Evolutionary conservation across 2,888 invertebrate genomes (phyloP).

Genomic region (Amaurobius ferox): DNA sequence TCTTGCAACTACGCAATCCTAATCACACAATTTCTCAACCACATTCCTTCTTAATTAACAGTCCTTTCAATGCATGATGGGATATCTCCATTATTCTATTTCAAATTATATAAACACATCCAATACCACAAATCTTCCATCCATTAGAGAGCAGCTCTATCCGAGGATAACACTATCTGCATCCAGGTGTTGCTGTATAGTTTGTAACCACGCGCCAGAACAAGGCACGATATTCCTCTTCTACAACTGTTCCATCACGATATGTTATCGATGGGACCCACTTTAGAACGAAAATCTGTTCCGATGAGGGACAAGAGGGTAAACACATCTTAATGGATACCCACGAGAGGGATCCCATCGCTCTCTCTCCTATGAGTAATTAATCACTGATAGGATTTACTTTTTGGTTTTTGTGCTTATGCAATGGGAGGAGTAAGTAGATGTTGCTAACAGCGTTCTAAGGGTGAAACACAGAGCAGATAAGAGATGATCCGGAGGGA

Average conservation of each 20-base stretch:
- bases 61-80: too few relatives aligned
- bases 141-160: neutral
- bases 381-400: slow-evolving; percentile 5
- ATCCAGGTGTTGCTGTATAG: neutral
- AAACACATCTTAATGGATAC: slow-evolving; percentile 55
- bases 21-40: too few relatives aligned
- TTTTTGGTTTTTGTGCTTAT: neutral
- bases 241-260: neutral
- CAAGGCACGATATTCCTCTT: neutral
- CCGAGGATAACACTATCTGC: neutral
- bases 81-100: too few relatives aligned
- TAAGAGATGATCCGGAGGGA: neutral
- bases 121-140: too few relatives aligned
- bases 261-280: neutral
- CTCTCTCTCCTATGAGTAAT: slow-evolving; percentile 3
- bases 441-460: neutral
- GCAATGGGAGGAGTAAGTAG: neutral
- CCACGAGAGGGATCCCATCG: slow-evolving; percentile 38
- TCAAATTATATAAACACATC: too few relatives aligned
- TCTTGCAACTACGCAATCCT: too few relatives aligned
- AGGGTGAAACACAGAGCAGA: neutral
- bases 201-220: neutral
- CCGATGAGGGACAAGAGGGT: slow-evolving; percentile 29
- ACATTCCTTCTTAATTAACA: too few relatives aligned
- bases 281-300: slow-evolving; percentile 17